A percentile compares a stretch with the other conserved stretches of the same genome.
phyloP scores from a whole-genome alignment of 1,140 invertebrate species.

The Lepidurus packardi region DNA sequence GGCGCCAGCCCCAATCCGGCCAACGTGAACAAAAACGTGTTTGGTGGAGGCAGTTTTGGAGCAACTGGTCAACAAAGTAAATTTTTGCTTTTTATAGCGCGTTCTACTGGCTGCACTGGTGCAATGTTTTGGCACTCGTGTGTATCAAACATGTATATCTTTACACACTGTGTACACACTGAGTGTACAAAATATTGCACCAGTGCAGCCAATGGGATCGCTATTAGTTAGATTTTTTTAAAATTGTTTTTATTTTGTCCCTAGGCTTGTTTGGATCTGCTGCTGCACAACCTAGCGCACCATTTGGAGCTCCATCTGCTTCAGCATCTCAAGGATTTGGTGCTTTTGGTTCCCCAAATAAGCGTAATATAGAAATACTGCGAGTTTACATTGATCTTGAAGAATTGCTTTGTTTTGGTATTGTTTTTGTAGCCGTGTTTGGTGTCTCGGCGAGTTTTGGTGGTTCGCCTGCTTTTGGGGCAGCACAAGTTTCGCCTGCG shows the following conservation, averaged over 20 bases:
- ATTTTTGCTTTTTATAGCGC: background rate
- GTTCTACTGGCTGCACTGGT: background rate
- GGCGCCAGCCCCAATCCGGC: slow-evolving; percentile 37
- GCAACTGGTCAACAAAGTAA: slow-evolving; percentile 23
- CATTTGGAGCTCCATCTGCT: background rate
- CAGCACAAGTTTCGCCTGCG: background rate
- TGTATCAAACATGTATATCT: background rate
- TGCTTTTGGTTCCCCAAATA: slow-evolving; percentile 23
- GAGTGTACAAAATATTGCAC: background rate
- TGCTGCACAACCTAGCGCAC: slow-evolving; percentile 6
- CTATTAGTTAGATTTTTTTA: background rate
- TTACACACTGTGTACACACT: background rate
- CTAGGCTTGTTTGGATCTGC: slow-evolving; percentile 7
- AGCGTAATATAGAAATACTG: slow-evolving; percentile 7
- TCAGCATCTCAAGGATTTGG: slow-evolving; percentile 16
- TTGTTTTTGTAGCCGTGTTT: slow-evolving; percentile 28
- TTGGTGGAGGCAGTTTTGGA: slow-evolving; percentile 33
- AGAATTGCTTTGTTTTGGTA: background rate
- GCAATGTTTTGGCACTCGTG: too few species aligned
- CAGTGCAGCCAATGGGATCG: background rate
- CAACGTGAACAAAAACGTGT: slow-evolving; percentile 38
- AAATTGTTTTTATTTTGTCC: background rate
- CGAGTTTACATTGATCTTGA: background rate
- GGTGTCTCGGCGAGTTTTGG: slow-evolving; percentile 23
- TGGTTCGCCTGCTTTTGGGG: slow-evolving; percentile 22